Evolutionary conservation across 2,113 vertebrate genomes (phyloP).

Genomic region (Pseudopodoces humilis): DNA sequence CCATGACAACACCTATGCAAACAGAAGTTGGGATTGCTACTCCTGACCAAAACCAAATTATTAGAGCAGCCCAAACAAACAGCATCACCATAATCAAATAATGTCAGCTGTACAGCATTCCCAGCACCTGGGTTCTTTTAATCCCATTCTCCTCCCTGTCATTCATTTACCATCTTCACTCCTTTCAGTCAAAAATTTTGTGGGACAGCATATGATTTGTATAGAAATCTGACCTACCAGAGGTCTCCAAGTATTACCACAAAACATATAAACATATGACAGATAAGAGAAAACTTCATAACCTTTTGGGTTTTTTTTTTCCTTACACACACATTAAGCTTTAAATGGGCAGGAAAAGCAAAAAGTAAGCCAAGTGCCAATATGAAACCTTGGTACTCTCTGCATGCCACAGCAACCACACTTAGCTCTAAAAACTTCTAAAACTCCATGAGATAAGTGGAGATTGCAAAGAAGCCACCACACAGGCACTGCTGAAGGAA

Average conservation of each 20-base stretch:
- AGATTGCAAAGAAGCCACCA: conserved; percentile 40
- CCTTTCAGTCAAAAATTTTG: neutral
- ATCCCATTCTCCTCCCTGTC: neutral
- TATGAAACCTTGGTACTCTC: neutral
- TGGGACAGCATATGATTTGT: neutral
- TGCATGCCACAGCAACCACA: neutral
- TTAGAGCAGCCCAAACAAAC: neutral
- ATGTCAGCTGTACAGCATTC: neutral
- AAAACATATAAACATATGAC: fast-evolving
- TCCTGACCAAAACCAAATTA: neutral
- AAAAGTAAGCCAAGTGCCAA: neutral
- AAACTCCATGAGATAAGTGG: neutral
- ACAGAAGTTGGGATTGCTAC: neutral
- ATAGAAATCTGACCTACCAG: neutral
- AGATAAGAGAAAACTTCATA: neutral
- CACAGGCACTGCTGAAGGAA: neutral
- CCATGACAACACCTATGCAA: neutral
- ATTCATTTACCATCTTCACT: neutral
- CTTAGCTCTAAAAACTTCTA: neutral
- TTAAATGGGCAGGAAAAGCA: neutral
- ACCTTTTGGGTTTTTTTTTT: neutral
- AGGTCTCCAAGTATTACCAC: neutral
- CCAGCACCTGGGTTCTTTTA: neutral
- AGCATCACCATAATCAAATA: neutral
- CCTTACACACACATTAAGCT: neutral